phyloP scores from a whole-genome alignment of 2,113 vertebrate species.

The Xenus cinereus region DNA sequence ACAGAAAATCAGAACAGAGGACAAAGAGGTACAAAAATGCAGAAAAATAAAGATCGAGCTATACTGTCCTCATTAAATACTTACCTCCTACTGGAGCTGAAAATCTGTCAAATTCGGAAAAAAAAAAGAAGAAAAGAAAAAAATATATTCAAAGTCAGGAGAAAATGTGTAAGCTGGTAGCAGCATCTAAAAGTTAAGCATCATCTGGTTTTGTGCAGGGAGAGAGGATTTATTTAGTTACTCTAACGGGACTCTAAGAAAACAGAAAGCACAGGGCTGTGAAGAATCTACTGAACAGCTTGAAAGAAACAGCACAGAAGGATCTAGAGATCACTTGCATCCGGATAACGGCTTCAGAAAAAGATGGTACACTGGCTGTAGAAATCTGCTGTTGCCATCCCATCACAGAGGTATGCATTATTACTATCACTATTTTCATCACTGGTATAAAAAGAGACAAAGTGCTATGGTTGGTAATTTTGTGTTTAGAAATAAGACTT shows the following conservation, averaged over 20 bases:
- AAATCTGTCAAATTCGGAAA: background rate
- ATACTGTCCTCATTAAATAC: background rate
- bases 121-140: background rate
- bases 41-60: background rate
- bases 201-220: background rate
- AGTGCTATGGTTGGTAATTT: background rate
- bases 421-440: background rate
- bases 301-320: background rate
- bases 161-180: background rate
- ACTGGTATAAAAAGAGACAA: background rate
- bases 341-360: background rate
- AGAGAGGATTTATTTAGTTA: background rate
- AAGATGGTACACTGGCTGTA: background rate
- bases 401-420: background rate
- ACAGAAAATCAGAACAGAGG: background rate
- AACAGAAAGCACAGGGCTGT: background rate
- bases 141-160: background rate
- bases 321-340: background rate
- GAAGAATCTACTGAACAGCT: background rate
- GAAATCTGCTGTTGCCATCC: background rate
- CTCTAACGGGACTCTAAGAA: background rate
- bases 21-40: background rate
- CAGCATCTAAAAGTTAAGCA: background rate
- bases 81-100: background rate
- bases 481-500: background rate